Evolutionary conservation across 2,888 invertebrate genomes (phyloP).

Genomic region (Lamellibrachia columna): DNA sequence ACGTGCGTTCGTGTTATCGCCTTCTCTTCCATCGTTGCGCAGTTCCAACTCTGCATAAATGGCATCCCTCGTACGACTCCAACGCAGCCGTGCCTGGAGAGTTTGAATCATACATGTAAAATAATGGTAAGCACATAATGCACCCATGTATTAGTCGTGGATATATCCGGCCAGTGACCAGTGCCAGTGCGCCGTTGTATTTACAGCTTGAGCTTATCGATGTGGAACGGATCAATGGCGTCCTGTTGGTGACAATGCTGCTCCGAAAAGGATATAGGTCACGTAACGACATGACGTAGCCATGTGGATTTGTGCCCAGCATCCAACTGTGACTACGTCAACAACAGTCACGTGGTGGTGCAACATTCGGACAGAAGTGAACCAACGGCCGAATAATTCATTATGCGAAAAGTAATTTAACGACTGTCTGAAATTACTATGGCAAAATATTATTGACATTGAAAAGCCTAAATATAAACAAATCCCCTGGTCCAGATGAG

Average conservation of each 20-base stretch:
- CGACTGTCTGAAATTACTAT: no score
- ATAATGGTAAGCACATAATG: not conserved
- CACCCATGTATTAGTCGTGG: not conserved
- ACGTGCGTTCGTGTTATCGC: conserved; percentile 3
- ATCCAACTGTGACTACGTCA: not conserved
- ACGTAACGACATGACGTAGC: not conserved
- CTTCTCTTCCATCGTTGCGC: not conserved
- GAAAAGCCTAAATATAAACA: no score
- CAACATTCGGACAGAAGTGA: no score
- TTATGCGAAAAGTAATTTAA: no score
- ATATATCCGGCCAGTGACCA: not conserved
- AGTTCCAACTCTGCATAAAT: not conserved
- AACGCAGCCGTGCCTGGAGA: no score
- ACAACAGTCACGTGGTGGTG: not conserved
- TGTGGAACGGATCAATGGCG: not conserved
- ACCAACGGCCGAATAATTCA: no score
- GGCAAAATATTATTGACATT: no score
- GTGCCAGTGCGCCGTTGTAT: not conserved
- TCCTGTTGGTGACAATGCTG: not conserved
- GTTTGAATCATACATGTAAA: no score
- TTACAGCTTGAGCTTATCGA: not conserved
- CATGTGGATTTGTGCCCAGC: not conserved
- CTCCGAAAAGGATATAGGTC: not conserved
- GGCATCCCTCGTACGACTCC: no score
- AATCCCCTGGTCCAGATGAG: no score